Percentiles rank a stretch among this genome's conserved stretches.
These are phyloP conservation scores for Spinus olivaceus DNA, from an alignment of 2,797 vertebrate genomes.

Conservation along the genomic window DNA sequence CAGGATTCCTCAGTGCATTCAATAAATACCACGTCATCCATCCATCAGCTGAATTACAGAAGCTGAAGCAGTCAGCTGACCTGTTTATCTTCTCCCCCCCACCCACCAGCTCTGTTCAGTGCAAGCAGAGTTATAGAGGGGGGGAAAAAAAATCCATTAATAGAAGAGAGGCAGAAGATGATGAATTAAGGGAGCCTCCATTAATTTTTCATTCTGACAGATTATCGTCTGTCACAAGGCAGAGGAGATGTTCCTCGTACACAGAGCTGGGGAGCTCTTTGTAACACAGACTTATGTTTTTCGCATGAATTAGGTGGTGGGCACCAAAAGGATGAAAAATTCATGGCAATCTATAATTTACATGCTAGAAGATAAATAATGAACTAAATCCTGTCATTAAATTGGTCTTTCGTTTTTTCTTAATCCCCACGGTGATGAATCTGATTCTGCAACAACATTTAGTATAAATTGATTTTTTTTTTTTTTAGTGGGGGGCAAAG, in stretches of 20 bases:
- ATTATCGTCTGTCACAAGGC: conserved; percentile 79
- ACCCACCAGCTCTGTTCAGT: conserved; percentile 41
- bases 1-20: conserved; percentile 43
- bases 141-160: conserved; percentile 65
- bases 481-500: conserved; percentile 35
- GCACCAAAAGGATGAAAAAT: conserved; percentile 81
- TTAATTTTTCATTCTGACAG: conserved; percentile 88
- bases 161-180: conserved; percentile 77
- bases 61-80: conserved; percentile 54
- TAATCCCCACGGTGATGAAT: conserved; percentile 77
- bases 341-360: conserved; percentile 85
- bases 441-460: conserved; percentile 76
- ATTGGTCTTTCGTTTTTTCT: conserved; percentile 78
- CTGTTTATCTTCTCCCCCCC: conserved; percentile 57
- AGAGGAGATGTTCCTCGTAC: conserved; percentile 72
- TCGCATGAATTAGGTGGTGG: conserved; percentile 77
- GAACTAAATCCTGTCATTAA: conserved; percentile 82
- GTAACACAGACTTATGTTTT: conserved; percentile 70
- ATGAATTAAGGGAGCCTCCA: conserved; percentile 80
- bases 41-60: conserved; percentile 48
- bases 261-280: conserved; percentile 75
- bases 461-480: conserved; percentile 69
- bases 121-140: conserved; percentile 44
- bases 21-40: conserved; percentile 50
- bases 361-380: conserved; percentile 83